These are phyloP conservation scores for Metopolophium dirhodum DNA, from an alignment of 1,140 invertebrate genomes.

Conservation along the genomic window DNA sequence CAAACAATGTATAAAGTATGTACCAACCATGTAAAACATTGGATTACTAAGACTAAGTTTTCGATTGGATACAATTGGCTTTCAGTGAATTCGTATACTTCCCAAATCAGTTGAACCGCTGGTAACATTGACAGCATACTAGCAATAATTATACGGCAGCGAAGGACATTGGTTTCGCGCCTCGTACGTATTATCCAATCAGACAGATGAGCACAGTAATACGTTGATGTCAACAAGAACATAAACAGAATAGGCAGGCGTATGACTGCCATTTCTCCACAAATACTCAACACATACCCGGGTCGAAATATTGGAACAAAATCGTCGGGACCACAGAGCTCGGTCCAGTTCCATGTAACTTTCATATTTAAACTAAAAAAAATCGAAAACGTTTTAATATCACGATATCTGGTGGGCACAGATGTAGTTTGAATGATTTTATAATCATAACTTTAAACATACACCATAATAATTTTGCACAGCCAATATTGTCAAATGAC, in stretches of 20 bases:
- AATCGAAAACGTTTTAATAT: not conserved
- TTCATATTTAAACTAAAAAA: slow-evolving; percentile 30
- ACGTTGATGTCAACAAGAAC: slow-evolving; percentile 76
- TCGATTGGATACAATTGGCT: slow-evolving; percentile 67
- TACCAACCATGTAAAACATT: slow-evolving; percentile 78
- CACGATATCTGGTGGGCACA: not conserved
- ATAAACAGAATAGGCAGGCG: slow-evolving; percentile 72
- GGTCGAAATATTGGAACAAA: slow-evolving; percentile 71
- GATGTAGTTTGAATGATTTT: not conserved
- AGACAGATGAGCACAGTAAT: slow-evolving; percentile 74
- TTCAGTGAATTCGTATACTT: slow-evolving; percentile 57
- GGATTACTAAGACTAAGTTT: slow-evolving; percentile 72
- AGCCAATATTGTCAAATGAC: not conserved
- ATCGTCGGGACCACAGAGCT: slow-evolving; percentile 74
- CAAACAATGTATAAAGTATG: slow-evolving; percentile 78
- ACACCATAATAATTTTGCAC: not conserved
- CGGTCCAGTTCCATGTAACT: slow-evolving; percentile 72
- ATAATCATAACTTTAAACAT: not conserved
- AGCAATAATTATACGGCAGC: slow-evolving; percentile 66
- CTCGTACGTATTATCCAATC: slow-evolving; percentile 67
- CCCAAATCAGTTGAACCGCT: slow-evolving; percentile 40
- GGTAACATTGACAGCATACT: slow-evolving; percentile 49
- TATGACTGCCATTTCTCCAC: slow-evolving; percentile 80
- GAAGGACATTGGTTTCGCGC: slow-evolving; percentile 69
- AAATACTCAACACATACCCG: slow-evolving; percentile 77